Base-by-base conservation (phyloP, 1,140 invertebrate genomes). In the Ctenoplectra terminalis region DNA sequence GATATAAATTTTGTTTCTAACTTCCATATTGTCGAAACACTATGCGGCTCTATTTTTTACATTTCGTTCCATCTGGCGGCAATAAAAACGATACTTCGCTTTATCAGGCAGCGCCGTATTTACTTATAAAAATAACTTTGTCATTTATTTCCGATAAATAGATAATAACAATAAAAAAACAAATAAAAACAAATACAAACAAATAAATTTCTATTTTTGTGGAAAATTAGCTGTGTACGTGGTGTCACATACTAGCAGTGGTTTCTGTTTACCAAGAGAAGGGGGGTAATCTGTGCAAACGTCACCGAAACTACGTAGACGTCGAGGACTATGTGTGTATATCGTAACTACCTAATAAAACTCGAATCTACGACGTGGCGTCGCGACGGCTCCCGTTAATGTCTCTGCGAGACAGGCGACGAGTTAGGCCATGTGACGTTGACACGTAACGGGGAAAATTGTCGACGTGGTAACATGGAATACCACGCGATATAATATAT, bases 271-370 rank as follows among this genome's bases (percentile, higher is more conserved):
- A 58, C 37, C 4, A 15, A 72, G 29, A 15, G 46, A 31, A 72
- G 29, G 52, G 23, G 52, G 11, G 54, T 70, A 70, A 70, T 70
- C 67, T 50, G 46, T 50, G 50, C 70, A 23, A 58, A 40, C 52
- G 70, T 72, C 70, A 43, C 52, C 50, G 26, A 71, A 56, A 72
- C 70, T 40, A 43, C 70, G 52, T 58, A 56, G n/a, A 72, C 37
- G 70, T 52, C 50, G 34, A 52, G 50, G n/a, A 56, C 50, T 71
- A 43, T 58, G n/a, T 72, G 70, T 40, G 46, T 52, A 70, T 34
- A 72, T 58, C 52, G 70, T 72, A 72, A 56, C 70, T 56, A 58
- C 52, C 70, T 72, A 72, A 72, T 72, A 72, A 72, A 72, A 72
- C 54, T 58, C 52, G 52, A 72, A 56, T 58, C 70, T 50, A 58